Evolutionary conservation across 2,797 vertebrate species (phyloP), one percentile per base, ranked within the genome.

Genomic region (Aythya fuligula): DNA sequence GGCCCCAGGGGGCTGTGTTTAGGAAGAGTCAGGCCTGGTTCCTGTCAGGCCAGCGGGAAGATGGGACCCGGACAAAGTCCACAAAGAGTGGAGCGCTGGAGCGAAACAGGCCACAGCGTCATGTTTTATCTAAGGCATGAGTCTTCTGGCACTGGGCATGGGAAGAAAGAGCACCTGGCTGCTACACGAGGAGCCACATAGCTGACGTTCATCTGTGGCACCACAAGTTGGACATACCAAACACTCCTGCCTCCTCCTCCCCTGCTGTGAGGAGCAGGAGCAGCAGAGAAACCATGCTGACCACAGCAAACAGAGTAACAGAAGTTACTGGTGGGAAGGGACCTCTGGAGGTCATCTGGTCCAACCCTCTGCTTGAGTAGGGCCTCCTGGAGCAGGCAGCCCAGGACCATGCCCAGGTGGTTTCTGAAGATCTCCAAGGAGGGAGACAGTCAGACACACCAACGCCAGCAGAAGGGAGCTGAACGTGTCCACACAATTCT

Each of bases 21-120:
- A 92, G 75, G 57, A 89, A 54, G 51, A 96, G 43, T 60, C 43
- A 91, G 85, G 84, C 39, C 56, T 89, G 41, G 27, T 70, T 95
- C 93, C 51, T 91, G 51, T 88, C 91, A 92, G 69, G 60, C 89
- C 47, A 66, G 28, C 62, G 75, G 49, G 47, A n/a, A 81, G 43
- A 34, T 54, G 45, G 70, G 60, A 75, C 45, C 74, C 11, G 3
- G 43, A 28, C 0, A 65, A 47, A 66, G 1, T 32, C 39, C 54
- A 54, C 51, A 34, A 47, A 43, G 62, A 51, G 30, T n/a, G 47
- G 53, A 53, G 8, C 8, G 3, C 4, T 14, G 30, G 32, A 76
- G 36, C 13, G 53, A 64, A 61, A 61, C 9, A 28, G 43, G 36
- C 58, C 49, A 8, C 66, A 57, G 14, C 49, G 49, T 45, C 32